Evolutionary conservation across 2,797 vertebrate species (phyloP), one percentile per base, ranked within the genome.

Genomic region (Hippopotamyrus pictus): DNA sequence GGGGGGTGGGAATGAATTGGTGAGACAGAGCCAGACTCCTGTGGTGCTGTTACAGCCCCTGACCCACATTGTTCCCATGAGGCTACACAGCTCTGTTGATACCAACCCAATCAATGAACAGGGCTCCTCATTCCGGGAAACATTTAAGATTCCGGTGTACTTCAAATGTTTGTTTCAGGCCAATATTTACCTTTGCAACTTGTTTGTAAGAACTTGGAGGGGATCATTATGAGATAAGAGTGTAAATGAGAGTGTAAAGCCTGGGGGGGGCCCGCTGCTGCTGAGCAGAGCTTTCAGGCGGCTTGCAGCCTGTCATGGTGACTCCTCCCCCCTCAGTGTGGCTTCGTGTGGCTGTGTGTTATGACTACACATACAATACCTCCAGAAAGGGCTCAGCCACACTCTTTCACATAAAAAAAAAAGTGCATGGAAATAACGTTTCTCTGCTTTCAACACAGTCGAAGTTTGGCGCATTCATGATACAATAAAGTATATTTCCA

Each of bases 321-420:
- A 19, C 12, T 51, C 22, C 82, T 29, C 82, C 46, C 19, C 44
- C 46, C 46, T 25, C 88, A 22, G 7, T 44, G 11, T 84, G 29
- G 51, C 73, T 89, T 59, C 82, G 76, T 83, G 76, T 83, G 88
- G 53, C 51, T 79, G 12, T 14, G 73, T 89, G 88, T 84, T 57
- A 82, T 62, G 76, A 83, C 79, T 48, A 53, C 76, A 84, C 76
- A 59, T 22, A 84, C 22, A 51, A 57, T 46, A 46, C 17, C 76
- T n/a, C 8, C 76, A 46, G 76, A 82, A 44, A n/a, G 41, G 19
- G 1, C 33, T 73, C 5, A 73, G 29, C 3, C 76, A 46, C 76
- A 8, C 17, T 44, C 41, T 82, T 22, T 46, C 19, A 79, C 33
- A 79, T 44, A 1, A 69, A 79, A 69, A 76, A 33, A 76, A 79